Base-by-base conservation (phyloP, 1,140 invertebrate genomes). In the Dendroctonus ponderosae region DNA sequence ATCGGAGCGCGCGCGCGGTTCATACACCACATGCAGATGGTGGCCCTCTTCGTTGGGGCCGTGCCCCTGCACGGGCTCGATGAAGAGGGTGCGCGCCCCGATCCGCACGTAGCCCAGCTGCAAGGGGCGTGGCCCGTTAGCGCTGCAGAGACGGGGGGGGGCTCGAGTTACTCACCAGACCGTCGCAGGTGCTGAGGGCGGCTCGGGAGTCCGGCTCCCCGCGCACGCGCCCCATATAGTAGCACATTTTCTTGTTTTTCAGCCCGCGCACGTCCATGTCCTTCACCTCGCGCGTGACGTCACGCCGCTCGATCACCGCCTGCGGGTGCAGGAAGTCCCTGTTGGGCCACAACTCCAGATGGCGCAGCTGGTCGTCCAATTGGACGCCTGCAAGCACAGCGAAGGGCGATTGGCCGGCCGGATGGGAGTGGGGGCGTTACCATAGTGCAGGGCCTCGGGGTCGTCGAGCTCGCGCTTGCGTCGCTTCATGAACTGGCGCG, bases 151-250 rank as follows among this genome's bases (percentile, higher is more conserved):
- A 14, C 0, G 37, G 40, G 15, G 14, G 1, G 26, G 2, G 26
- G 7, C 26, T 9, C n/a, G n/a, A n/a, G n/a, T n/a, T 37, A 59
- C 50, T 81, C 78, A 87, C 86, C 80, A 88, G 77, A 38, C 86
- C 86, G 56, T 86, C 77, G 67, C 86, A 87, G 1, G 84, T 78
- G 15, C 85, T 85, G n/a, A 87, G 56, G 7, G 85, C 85, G 6
- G 80, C 85, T 42, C 75, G 77, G 0, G 85, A 87, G 52, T 77
- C 66, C 0, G 66, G 40, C 11, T 81, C 74, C 40, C 81, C 83
- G 49, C 79, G 75, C 43, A 87, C 75, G 38, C 71, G 67, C 5
- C 86, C 86, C 7, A 76, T 77, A 67, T 83, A 87, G 73, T 87
- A 84, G 69, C 86, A 88, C 66, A 83, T 75, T 48, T 71, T 72